Evolutionary conservation across 2,113 vertebrate species (phyloP), one percentile per base, ranked within the genome.

Genomic region (Plectropomus leopardus): DNA sequence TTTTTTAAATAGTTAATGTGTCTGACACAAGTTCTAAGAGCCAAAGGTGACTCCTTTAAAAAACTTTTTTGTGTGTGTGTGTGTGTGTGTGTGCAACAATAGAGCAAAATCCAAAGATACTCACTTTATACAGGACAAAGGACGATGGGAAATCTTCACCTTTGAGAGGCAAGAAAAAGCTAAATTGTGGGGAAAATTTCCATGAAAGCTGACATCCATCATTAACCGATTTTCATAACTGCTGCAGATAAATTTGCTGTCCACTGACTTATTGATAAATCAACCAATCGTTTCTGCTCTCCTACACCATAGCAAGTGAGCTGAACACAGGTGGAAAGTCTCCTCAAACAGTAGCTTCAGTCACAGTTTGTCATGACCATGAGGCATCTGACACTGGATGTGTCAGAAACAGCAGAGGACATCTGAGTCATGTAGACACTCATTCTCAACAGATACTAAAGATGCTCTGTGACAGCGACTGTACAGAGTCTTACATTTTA

Each of bases 371-470:
- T 34, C 82, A 64, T 17, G 36, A 70, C 42, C 36, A 47, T 74
- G 36, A 78, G 50, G 48, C 61, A 83, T 83, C 26, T 77, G 45
- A 70, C 72, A 73, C 57, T 69, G 6, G 10, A n/a, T 57, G 55
- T 45, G 60, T 64, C 48, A 53, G 63, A 30, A 45, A 26, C 15
- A 55, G 10, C 26, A 42, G 50, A 45, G 5, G 30, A 74, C n/a
- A 32, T 7, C 16, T 10, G n/a, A 72, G 17, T 14, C 53, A 30
- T 28, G 34, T 8, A 13, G 9, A 58, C 40, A 64, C 66, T 4
- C 47, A 11, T 34, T 64, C 17, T 30, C 34, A 32, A 30, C 44
- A 26, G 54, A 50, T 4, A 45, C 58, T 47, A 6, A 58, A 64
- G 26, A 69, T 13, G 45, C 57, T 54, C 40, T 24, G 30, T 55